Evolutionary conservation across 2,888 invertebrate species (phyloP).

Genomic region (Exocentrus adspersus): DNA sequence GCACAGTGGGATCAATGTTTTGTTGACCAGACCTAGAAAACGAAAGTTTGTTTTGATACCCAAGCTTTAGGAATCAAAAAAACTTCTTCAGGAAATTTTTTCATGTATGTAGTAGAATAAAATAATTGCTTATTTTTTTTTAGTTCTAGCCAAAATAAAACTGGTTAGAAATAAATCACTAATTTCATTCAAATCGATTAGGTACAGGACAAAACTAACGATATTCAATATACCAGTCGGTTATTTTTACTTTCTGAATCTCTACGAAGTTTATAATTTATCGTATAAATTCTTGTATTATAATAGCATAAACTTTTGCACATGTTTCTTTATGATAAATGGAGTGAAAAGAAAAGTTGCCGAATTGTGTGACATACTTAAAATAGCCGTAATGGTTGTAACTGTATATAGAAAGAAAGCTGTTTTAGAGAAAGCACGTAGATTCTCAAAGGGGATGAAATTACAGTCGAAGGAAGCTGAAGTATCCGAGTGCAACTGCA

Average conservation of each 20-base stretch:
- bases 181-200: slow-evolving; percentile 25
- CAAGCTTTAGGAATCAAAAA: too few species aligned
- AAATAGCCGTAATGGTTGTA: not conserved
- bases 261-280: slow-evolving; percentile 9
- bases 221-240: not conserved
- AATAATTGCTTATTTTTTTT: too few species aligned
- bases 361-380: slow-evolving; percentile 15
- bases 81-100: too few species aligned
- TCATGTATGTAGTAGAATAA: too few species aligned
- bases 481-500: too few species aligned
- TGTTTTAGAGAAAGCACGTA: not conserved
- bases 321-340: not conserved
- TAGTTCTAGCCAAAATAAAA: too few species aligned
- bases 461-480: not conserved
- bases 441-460: not conserved
- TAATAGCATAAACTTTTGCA: not conserved
- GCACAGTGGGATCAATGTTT: too few species aligned
- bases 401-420: not conserved
- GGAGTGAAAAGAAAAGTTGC: slow-evolving; percentile 8
- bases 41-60: too few species aligned
- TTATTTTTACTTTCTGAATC: slow-evolving; percentile 13
- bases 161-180: too few species aligned
- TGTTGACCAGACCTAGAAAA: too few species aligned
- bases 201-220: not conserved
- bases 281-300: not conserved